Percentiles rank a stretch among this genome's conserved stretches.
Conservation (phyloP, 2,888 invertebrate genomes). For the Sphinx pinastri region DNA sequence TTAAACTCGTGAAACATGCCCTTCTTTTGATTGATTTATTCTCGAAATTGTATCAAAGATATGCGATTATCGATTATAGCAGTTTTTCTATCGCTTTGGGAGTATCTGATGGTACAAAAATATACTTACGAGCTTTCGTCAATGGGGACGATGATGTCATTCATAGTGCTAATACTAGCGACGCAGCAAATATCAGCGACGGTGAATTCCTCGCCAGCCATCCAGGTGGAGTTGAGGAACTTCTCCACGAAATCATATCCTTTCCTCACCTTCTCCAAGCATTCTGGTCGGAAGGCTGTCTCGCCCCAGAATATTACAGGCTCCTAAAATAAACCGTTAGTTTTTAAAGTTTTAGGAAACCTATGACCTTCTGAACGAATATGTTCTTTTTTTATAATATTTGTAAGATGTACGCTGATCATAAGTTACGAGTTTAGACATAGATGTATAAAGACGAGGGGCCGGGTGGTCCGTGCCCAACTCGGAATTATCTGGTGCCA, state of each 20-base stretch:
- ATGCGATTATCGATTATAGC: not conserved
- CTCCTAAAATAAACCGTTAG: slow-evolving; percentile 43
- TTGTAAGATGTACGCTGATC: too few species aligned
- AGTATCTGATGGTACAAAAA: too few species aligned
- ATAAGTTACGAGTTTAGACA: too few species aligned
- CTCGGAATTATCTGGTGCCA: too few species aligned
- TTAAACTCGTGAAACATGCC: too few species aligned
- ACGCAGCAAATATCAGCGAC: slow-evolving; percentile 85
- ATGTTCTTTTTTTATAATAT: too few species aligned
- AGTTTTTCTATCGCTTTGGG: not conserved
- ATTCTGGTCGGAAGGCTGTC: slow-evolving; percentile 45
- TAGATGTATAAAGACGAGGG: too few species aligned
- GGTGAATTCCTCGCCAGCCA: slow-evolving; percentile 83
- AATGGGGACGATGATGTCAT: slow-evolving; percentile 57
- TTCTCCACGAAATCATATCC: slow-evolving; percentile 72
- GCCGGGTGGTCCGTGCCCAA: too few species aligned
- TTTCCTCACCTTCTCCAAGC: slow-evolving; percentile 48
- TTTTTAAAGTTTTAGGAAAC: not conserved
- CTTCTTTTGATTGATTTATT: not conserved
- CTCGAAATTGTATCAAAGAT: not conserved
- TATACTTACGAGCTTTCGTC: slow-evolving; percentile 54
- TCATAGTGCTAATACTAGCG: slow-evolving; percentile 76
- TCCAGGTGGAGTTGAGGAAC: slow-evolving; percentile 78
- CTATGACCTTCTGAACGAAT: too few species aligned
- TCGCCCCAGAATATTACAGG: slow-evolving; percentile 52